Conservation (phyloP, 1,140 invertebrate genomes). For the Colletes gigas region DNA sequence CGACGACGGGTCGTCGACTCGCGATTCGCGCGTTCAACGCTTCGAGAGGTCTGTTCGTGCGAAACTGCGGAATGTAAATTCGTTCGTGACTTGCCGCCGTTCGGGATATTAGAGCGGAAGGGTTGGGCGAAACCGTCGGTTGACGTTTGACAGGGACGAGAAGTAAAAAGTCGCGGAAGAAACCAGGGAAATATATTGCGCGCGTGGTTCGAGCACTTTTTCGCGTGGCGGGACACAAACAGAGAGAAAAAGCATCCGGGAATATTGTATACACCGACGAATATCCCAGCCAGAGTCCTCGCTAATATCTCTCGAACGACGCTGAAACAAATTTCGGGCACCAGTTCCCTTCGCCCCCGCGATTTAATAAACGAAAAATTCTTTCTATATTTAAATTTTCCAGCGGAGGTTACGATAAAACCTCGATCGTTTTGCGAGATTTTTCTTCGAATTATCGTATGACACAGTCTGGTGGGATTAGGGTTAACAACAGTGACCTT, state of each 20-base stretch:
- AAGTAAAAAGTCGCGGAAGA: conserved; percentile 29
- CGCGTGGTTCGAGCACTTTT: conserved; percentile 1
- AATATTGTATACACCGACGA: conserved; percentile 9
- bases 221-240: conserved; percentile 3
- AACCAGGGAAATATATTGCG: background rate
- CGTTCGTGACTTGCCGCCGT: conserved; percentile 62
- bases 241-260: conserved; percentile 12
- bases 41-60: conserved; percentile 36
- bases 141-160: background rate
- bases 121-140: conserved; percentile 1
- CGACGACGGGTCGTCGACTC: background rate
- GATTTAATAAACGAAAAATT: too few species aligned
- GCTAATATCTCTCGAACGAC: background rate
- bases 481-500: too few species aligned
- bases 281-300: background rate
- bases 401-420: too few species aligned
- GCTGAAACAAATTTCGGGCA: background rate
- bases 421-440: too few species aligned
- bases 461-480: too few species aligned
- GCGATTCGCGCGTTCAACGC: background rate
- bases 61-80: conserved; percentile 67
- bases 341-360: too few species aligned
- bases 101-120: conserved; percentile 40
- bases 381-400: too few species aligned
- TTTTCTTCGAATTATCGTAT: too few species aligned